Conservation (phyloP, 2,113 vertebrate species). For the Jaculus jaculus region DNA sequence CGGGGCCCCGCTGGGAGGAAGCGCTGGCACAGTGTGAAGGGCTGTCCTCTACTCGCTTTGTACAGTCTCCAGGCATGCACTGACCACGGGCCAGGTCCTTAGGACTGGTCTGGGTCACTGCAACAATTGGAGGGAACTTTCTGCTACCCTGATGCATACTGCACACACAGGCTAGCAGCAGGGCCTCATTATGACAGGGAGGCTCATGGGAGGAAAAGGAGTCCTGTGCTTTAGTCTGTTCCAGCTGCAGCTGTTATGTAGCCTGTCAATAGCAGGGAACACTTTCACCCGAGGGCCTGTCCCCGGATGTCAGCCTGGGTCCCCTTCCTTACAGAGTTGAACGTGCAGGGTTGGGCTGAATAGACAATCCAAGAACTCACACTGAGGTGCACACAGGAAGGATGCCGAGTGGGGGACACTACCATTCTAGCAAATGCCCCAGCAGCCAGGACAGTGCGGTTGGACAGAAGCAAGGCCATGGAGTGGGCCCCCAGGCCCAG, state of each 20-base stretch:
- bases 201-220: not conserved
- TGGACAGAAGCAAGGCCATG: not conserved
- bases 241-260: not conserved
- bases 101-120: not conserved
- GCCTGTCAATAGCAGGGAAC: too few relatives aligned
- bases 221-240: not conserved
- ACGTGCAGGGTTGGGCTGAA: not conserved
- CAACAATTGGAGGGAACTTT: not conserved
- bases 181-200: not conserved
- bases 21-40: not conserved
- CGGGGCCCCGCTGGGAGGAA: not conserved
- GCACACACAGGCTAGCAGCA: not conserved
- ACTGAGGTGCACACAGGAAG: not conserved
- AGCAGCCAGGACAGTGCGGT: not conserved
- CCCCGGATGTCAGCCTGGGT: not conserved
- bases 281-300: not conserved
- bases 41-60: not conserved
- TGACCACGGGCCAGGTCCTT: too few relatives aligned
- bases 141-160: not conserved
- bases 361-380: not conserved
- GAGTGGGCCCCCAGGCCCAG: not conserved
- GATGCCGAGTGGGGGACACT: not conserved
- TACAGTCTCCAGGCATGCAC: not conserved
- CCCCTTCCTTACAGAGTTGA: too few relatives aligned
- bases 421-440: slow-evolving; percentile 54